phyloP scores from a whole-genome alignment of 2,888 invertebrate genomes.

The Apoda limacodes region DNA sequence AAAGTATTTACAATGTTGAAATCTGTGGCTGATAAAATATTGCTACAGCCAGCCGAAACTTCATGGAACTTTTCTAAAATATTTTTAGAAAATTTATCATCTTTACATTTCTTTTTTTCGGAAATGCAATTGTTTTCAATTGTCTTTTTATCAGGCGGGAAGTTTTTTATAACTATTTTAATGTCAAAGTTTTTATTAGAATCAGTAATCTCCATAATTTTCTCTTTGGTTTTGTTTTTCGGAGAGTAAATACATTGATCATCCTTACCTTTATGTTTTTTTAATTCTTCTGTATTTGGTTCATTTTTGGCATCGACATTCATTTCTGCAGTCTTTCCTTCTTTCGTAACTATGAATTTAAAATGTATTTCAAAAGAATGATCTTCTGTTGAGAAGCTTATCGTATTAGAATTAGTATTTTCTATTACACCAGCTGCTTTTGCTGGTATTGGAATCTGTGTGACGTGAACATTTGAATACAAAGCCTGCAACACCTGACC shows the following conservation, averaged over 20 bases:
- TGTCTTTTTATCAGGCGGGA: conserved; percentile 24
- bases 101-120: conserved; percentile 16
- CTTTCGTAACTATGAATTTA: no score
- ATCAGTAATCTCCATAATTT: conserved; percentile 21
- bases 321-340: conserved; percentile 31
- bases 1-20: conserved; percentile 21
- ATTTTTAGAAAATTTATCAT: conserved; percentile 31
- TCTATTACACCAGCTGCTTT: no score
- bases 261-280: conserved; percentile 15
- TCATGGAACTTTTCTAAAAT: conserved; percentile 43
- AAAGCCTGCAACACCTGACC: no score
- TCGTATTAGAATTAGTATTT: no score
- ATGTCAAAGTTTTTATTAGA: conserved; percentile 43
- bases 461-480: no score
- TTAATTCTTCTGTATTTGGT: conserved; percentile 12
- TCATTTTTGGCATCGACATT: conserved; percentile 28
- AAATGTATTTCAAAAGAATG: no score
- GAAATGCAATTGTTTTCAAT: conserved; percentile 1
- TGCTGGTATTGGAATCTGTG: no score
- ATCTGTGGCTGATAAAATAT: conserved; percentile 22
- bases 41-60: conserved; percentile 42
- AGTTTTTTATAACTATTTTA: conserved; percentile 41
- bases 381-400: no score
- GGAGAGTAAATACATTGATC: conserved; percentile 29
- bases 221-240: conserved; percentile 23